Conservation (phyloP, 2,888 invertebrate genomes). For the Parascotia fuliginaria region DNA sequence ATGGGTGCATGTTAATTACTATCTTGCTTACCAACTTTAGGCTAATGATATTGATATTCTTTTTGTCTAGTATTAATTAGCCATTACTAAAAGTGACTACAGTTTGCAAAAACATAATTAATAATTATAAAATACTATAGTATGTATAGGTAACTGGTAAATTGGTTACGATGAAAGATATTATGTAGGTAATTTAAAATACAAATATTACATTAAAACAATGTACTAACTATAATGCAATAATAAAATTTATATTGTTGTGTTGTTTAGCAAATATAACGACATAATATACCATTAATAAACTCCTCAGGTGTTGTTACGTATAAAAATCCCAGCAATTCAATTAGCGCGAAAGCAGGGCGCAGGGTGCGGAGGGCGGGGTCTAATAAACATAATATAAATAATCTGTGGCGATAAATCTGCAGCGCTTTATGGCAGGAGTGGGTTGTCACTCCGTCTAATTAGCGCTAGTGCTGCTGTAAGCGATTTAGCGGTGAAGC, state of each 20-base stretch:
- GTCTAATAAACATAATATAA: conserved; percentile 86
- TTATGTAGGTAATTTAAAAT: too few species aligned
- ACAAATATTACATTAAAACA: too few species aligned
- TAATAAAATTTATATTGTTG: conserved; percentile 9
- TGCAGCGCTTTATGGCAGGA: conserved; percentile 84
- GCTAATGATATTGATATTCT: conserved; percentile 50
- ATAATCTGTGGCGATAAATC: conserved; percentile 85
- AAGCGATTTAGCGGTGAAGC: conserved; percentile 51
- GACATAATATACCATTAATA: conserved; percentile 42
- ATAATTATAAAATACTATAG: too few species aligned
- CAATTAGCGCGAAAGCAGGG: conserved; percentile 82
- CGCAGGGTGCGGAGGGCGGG: conserved; percentile 69
- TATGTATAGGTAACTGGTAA: too few species aligned
- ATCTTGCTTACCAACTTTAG: conserved; percentile 54
- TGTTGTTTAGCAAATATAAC: conserved; percentile 27
- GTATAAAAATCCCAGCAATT: conserved; percentile 83
- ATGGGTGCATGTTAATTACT: conserved; percentile 64
- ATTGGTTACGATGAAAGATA: too few species aligned
- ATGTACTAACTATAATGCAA: too few species aligned
- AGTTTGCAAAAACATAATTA: too few species aligned
- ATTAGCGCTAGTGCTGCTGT: conserved; percentile 80
- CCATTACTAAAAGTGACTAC: too few species aligned
- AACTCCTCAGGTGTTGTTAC: conserved; percentile 71
- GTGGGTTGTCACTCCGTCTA: conserved; percentile 85
- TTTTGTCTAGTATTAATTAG: conserved; percentile 4